These are phyloP conservation scores for Trimorus sp. DNA, from an alignment of 2,888 invertebrate genomes.

Conservation along the genomic window DNA sequence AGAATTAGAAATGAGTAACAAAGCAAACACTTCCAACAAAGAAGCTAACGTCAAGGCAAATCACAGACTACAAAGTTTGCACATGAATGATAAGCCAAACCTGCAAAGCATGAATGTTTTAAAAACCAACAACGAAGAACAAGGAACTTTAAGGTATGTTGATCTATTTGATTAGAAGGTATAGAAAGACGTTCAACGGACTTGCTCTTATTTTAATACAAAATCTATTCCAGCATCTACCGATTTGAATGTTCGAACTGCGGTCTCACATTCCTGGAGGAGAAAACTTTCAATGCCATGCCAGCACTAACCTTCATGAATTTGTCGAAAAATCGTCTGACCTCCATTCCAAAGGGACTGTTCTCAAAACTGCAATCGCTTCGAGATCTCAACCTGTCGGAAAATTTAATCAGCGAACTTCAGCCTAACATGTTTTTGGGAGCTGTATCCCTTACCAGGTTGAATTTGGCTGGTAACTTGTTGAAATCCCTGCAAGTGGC, in stretches of 20 bases:
- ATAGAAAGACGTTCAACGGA: neutral
- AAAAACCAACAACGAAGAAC: constrained; percentile 82
- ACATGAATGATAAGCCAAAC: constrained; percentile 87
- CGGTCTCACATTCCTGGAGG: constrained; percentile 85
- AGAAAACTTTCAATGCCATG: constrained; percentile 87
- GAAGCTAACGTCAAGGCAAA: constrained; percentile 88
- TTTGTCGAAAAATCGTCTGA: constrained; percentile 85
- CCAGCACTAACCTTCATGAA: constrained; percentile 86
- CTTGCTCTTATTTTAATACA: too few species aligned
- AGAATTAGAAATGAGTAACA: constrained; percentile 88
- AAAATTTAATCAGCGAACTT: constrained; percentile 86
- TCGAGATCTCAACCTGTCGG: constrained; percentile 87
- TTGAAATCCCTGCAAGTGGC: constrained; percentile 86
- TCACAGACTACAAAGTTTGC: constrained; percentile 86
- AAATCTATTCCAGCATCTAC: constrained; percentile 82
- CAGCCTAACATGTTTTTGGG: constrained; percentile 86
- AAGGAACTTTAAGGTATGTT: constrained; percentile 75
- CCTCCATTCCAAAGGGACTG: constrained; percentile 73
- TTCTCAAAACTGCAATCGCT: constrained; percentile 83
- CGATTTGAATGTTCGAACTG: constrained; percentile 89
- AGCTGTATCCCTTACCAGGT: constrained; percentile 85
- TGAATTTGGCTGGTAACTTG: constrained; percentile 89
- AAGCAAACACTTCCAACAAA: constrained; percentile 86
- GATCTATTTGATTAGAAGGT: neutral
- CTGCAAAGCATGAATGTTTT: constrained; percentile 88